A percentile compares a stretch with the other conserved stretches of the same genome.
Conservation (phyloP, 2,113 vertebrate genomes). For the Dolichallabes microphthalmus region DNA sequence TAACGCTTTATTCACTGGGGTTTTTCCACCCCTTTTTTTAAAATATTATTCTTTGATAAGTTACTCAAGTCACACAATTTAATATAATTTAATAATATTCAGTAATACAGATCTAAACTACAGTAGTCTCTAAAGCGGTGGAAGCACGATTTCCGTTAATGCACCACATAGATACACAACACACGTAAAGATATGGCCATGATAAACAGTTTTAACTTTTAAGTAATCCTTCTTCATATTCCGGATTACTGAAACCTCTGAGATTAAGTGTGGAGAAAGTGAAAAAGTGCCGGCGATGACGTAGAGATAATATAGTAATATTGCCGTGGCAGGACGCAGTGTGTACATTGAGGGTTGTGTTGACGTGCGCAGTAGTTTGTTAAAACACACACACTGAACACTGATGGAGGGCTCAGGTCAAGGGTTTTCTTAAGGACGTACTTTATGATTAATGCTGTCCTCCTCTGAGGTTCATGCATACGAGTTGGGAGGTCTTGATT, state of each 20-base stretch:
- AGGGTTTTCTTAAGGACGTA: slow-evolving; percentile 42
- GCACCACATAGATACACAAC: slow-evolving; percentile 70
- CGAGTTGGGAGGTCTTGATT: background rate
- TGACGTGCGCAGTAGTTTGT: slow-evolving; percentile 41
- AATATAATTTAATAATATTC: slow-evolving; percentile 67
- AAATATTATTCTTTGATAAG: slow-evolving; percentile 49
- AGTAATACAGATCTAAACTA: slow-evolving; percentile 64
- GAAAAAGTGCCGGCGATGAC: slow-evolving; percentile 13
- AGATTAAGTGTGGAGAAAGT: slow-evolving; percentile 11
- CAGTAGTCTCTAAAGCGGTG: slow-evolving; percentile 62
- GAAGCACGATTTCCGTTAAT: slow-evolving; percentile 65
- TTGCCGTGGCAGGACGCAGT: slow-evolving; percentile 36
- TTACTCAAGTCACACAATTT: slow-evolving; percentile 54
- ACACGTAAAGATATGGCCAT: slow-evolving; percentile 60
- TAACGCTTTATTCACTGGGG: slow-evolving; percentile 46
- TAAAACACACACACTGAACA: slow-evolving; percentile 51
- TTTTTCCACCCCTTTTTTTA: slow-evolving; percentile 20
- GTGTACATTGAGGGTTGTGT: slow-evolving; percentile 23
- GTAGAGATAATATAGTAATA: slow-evolving; percentile 9
- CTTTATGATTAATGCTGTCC: slow-evolving; percentile 27
- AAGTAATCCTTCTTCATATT: slow-evolving; percentile 56
- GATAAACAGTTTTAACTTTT: slow-evolving; percentile 58
- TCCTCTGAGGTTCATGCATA: background rate
- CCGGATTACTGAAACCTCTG: slow-evolving; percentile 50
- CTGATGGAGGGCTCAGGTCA: background rate